Evolutionary conservation across 2,888 invertebrate genomes (phyloP), one percentile per base, ranked within the genome.

Genomic region (Chirona hameri): DNA sequence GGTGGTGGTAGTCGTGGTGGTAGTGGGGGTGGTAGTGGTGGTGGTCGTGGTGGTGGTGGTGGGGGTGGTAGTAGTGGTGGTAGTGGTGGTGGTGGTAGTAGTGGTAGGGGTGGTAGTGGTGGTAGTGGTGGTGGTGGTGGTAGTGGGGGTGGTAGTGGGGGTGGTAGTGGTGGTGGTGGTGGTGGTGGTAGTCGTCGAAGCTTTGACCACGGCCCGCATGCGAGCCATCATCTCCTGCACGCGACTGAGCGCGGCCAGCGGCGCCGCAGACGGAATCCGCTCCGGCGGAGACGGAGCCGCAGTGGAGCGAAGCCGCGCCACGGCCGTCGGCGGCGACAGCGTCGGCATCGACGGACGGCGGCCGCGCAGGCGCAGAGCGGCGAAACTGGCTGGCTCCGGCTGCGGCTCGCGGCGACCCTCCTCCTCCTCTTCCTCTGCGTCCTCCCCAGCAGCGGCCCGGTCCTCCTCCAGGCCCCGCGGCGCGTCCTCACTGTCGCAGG

Each of bases 401-500:
- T 80, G 57, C 24, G 81, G 60, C 46, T 79, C 46, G 81, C 24
- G 57, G 48, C 48, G 48, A n/a, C n/a, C n/a, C 65, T 76, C 55
- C 55, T 21, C 46, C 39, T 79, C 76, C n/a, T 31, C 29, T 57
- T 81, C 48, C 48, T 48, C 48, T 10, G 48, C 76, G 29, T 69
- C n/a, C 31, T 79, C 79, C 39, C 55, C 81, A 55, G 79, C 79
- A 55, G 31, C 72, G 18, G 52, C 27, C 0, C 65, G 27, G 72
- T 81, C 48, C 29, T 65, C 80, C 21, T 76, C 72, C 5, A 76
- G 46, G 9, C 81, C 84, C 18, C 39, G 81, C 14, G 48, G 81
- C 21, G 82, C 83, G 24, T 83, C 81, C n/a, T 81, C 81, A 27
- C 48, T 76, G 72, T 76, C 76, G 82, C 86, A 86, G 12, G 82